Evolutionary conservation across 2,888 invertebrate genomes (phyloP).

Genomic region (Megastigmus dorsalis): DNA sequence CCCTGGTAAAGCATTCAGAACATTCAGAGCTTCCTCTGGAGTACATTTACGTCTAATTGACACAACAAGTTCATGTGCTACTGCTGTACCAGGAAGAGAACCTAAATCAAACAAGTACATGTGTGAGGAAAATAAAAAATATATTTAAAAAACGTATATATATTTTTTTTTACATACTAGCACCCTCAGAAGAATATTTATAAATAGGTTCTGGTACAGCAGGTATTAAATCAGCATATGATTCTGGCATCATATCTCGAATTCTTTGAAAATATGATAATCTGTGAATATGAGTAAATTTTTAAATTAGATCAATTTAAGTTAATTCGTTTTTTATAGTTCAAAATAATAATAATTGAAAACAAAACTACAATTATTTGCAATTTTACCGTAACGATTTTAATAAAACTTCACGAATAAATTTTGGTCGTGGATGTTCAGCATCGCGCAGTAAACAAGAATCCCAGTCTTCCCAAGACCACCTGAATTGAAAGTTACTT

Average conservation of each 20-base stretch:
- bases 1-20: constrained; percentile 91
- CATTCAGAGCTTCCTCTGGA: constrained; percentile 90
- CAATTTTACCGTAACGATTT: constrained; percentile 87
- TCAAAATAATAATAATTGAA: too few species aligned
- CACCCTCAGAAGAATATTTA: constrained; percentile 93
- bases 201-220: constrained; percentile 89
- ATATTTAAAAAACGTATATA: not conserved
- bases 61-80: constrained; percentile 90
- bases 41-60: constrained; percentile 93
- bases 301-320: too few species aligned
- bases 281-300: constrained; percentile 74
- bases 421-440: constrained; percentile 95
- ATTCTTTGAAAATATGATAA: constrained; percentile 96
- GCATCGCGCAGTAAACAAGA: constrained; percentile 87
- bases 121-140: not conserved
- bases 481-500: constrained; percentile 99
- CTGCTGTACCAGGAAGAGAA: constrained; percentile 85
- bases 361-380: not conserved
- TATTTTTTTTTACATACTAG: constrained; percentile 80
- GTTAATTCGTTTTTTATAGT: constrained; percentile 7
- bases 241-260: constrained; percentile 92
- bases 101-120: constrained; percentile 75
- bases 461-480: constrained; percentile 99
- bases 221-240: constrained; percentile 90
- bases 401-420: constrained; percentile 92